These are phyloP conservation scores for Haemorhous mexicanus DNA, from an alignment of 2,113 vertebrate genomes.

Conservation along the genomic window DNA sequence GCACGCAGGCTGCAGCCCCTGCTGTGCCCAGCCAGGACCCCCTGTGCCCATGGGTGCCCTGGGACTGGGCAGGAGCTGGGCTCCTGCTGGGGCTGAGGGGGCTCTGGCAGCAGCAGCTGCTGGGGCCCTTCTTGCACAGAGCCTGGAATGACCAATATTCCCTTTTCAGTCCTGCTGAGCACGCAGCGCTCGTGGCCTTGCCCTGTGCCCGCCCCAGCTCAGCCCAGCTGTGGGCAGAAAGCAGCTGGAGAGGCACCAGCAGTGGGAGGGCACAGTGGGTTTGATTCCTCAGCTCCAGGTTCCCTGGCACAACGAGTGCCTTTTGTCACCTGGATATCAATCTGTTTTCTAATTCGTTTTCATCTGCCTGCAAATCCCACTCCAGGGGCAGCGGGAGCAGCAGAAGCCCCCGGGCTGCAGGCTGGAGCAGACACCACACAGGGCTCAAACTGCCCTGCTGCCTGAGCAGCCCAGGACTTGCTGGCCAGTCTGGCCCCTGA, in stretches of 20 bases:
- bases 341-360: neutral
- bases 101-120: neutral
- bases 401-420: neutral
- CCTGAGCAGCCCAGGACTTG: neutral
- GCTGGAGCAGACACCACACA: neutral
- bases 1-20: neutral
- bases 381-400: neutral
- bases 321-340: neutral
- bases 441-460: neutral
- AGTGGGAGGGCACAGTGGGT: neutral
- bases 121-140: rapidly evolving
- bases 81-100: rapidly evolving
- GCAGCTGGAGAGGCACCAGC: neutral
- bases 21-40: no score
- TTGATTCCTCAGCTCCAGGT: neutral
- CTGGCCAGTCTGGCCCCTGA: rapidly evolving
- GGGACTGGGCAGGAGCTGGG: no score
- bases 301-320: neutral
- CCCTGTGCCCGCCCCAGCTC: neutral
- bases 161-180: neutral
- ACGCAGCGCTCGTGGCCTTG: rapidly evolving
- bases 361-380: neutral
- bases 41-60: no score
- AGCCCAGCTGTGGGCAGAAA: rapidly evolving
- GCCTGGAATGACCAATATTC: neutral